Evolutionary conservation across 2,888 invertebrate species (phyloP).

Genomic region (Plusia festucae): DNA sequence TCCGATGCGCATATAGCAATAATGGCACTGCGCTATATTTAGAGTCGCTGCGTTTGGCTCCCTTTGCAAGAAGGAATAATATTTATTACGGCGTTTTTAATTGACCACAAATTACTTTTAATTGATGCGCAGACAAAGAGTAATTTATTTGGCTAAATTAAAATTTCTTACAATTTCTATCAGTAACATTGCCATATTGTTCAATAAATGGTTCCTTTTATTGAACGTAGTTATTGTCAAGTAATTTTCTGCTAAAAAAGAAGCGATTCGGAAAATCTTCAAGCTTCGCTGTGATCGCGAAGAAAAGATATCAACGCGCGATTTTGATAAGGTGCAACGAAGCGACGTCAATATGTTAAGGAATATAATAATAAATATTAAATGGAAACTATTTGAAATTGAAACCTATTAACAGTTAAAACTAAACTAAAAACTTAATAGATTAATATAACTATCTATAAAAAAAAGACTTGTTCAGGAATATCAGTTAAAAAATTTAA

Average conservation of each 20-base stretch:
- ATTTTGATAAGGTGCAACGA: conserved; percentile 14
- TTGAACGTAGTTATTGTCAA: too few relatives aligned
- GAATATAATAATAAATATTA: too few relatives aligned
- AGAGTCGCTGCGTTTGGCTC: conserved; percentile 78
- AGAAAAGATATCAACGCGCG: conserved; percentile 61
- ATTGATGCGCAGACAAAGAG: conserved; percentile 25
- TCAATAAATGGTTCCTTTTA: too few relatives aligned
- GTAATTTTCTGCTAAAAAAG: too few relatives aligned
- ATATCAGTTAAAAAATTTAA: neutral
- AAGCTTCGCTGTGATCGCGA: conserved; percentile 26
- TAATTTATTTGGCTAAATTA: conserved; percentile 1
- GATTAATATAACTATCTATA: too few relatives aligned
- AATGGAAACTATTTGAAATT: too few relatives aligned
- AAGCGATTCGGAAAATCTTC: conserved; percentile 13
- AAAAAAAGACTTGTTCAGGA: too few relatives aligned
- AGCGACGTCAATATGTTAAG: neutral
- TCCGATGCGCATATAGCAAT: conserved; percentile 79
- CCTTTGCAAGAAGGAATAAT: conserved; percentile 64
- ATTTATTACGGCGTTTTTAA: conserved; percentile 65
- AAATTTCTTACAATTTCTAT: neutral
- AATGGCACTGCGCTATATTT: conserved; percentile 79
- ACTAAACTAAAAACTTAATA: too few relatives aligned
- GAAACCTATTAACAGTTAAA: too few relatives aligned
- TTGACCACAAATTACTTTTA: conserved; percentile 41
- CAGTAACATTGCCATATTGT: too few relatives aligned